Percentiles rank a stretch among this genome's conserved stretches.
Evolutionary conservation across 2,888 invertebrate genomes (phyloP).

Genomic region (Hartigia nigra): DNA sequence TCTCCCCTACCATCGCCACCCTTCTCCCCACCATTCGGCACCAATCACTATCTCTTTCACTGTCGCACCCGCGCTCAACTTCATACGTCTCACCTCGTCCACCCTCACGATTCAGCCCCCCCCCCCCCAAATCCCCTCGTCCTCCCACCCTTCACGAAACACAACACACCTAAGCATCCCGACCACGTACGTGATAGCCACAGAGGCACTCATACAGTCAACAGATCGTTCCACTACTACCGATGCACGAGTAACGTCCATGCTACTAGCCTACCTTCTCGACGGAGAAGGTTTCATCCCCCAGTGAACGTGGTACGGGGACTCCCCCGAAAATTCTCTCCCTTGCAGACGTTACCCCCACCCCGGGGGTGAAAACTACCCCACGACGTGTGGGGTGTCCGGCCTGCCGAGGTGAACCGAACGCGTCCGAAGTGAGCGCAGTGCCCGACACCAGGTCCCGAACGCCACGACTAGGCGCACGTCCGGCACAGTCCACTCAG

Average conservation of each 20-base stretch:
- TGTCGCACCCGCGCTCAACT: not conserved
- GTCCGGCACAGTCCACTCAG: constrained; percentile 66
- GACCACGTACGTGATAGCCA: not conserved
- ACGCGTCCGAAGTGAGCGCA: constrained; percentile 61
- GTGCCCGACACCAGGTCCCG: constrained; percentile 60
- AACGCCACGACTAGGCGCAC: constrained; percentile 59
- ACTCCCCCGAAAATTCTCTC: constrained; percentile 23
- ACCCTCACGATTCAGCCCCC: not conserved
- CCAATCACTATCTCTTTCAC: constrained; percentile 3
- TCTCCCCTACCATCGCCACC: not conserved
- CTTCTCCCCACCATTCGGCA: not conserved
- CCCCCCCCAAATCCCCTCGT: not conserved
- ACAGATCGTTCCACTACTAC: not conserved
- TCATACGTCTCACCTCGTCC: not conserved
- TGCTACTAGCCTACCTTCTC: not conserved
- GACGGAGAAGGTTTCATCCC: constrained; percentile 19
- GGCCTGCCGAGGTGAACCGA: constrained; percentile 57
- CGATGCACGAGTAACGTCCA: not conserved
- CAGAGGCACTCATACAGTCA: not conserved
- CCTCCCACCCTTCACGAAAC: not conserved
- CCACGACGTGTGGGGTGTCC: constrained; percentile 58
- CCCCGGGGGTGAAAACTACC: constrained; percentile 44
- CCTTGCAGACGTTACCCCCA: constrained; percentile 49
- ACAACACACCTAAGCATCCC: not conserved
- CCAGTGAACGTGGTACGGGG: constrained; percentile 14